Evolutionary conservation across 2,888 invertebrate species (phyloP).

Genomic region (Gryllus longicercus): DNA sequence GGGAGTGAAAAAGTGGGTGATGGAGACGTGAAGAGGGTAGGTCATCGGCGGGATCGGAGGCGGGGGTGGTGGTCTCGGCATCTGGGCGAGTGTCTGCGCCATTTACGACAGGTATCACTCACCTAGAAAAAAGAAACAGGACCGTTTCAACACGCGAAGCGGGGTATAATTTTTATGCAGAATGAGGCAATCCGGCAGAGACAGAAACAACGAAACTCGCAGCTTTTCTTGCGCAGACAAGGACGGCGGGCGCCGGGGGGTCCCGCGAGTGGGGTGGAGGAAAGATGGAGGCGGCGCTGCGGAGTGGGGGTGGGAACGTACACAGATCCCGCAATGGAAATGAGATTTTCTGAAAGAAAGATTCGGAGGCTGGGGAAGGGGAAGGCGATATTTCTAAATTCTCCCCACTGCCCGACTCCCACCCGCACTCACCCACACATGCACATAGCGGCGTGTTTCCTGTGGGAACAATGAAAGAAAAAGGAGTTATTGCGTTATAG

Average conservation of each 20-base stretch:
- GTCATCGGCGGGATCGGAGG: background rate
- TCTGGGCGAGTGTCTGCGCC: background rate
- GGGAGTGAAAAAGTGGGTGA: no score
- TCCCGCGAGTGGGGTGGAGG: background rate
- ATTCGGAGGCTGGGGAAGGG: background rate
- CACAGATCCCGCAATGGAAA: background rate
- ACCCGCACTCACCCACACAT: background rate
- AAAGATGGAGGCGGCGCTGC: background rate
- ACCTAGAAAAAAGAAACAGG: background rate
- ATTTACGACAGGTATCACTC: conserved; percentile 3
- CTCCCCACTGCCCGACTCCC: no score
- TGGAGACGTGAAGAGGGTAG: no score
- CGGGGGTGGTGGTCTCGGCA: background rate
- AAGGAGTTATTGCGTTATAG: background rate
- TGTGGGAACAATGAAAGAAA: conserved; percentile 5
- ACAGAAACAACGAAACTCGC: conserved; percentile 8
- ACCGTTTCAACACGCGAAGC: background rate
- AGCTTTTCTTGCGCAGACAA: background rate
- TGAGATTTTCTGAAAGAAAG: background rate
- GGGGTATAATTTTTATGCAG: background rate
- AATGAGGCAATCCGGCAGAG: background rate
- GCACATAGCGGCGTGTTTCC: conserved; percentile 6
- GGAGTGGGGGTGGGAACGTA: background rate
- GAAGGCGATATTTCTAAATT: background rate
- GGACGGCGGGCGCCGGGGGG: background rate